Evolutionary conservation across 2,797 vertebrate species (phyloP), one percentile per base, ranked within the genome.

Genomic region (Syndactyla subalaris): DNA sequence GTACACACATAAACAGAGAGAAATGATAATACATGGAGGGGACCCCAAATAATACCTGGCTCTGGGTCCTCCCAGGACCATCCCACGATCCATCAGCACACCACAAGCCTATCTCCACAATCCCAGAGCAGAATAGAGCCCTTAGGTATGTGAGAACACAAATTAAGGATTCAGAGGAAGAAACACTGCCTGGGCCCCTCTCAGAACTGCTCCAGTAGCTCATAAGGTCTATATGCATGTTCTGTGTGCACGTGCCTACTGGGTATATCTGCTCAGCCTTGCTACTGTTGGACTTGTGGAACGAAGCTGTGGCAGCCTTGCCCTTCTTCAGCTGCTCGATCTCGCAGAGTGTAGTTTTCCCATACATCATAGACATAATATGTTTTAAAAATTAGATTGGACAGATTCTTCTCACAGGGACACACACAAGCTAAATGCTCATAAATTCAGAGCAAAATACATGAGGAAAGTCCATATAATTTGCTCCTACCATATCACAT

Each of bases 21-120:
- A 55, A 24, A 10, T 24, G 26, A 23, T 1, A 12, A 14, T 7
- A 30, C 22, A 5, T 13, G 29, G n/a, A 54, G 24, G 9, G 7
- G 2, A 74, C 1, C 14, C 14, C 46, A 81, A 74, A 52, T 38
- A 65, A 32, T 14, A 20, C 9, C 10, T 12, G 10, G 6, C 2
- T 19, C 6, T 27, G 11, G 1, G 26, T 62, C 16, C 23, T 67
- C 7, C 9, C 23, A 41, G 41, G 9, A 39, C 22, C 16, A 20
- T 67, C 12, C 9, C 23, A 41, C n/a, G 9, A 39, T 30, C 32
- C 22, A 39, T 38, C 29, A 62, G 19, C 12, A 51, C 19, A 58
- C 20, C 63, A 21, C 0, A 0, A 34, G 14, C 11, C 3, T 2
- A 11, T 14, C 19, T 48, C 34, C 52, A 38, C 10, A 43, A 15